phyloP scores from a whole-genome alignment of 1,140 invertebrate species.

The Zaprionus vittiger region DNA sequence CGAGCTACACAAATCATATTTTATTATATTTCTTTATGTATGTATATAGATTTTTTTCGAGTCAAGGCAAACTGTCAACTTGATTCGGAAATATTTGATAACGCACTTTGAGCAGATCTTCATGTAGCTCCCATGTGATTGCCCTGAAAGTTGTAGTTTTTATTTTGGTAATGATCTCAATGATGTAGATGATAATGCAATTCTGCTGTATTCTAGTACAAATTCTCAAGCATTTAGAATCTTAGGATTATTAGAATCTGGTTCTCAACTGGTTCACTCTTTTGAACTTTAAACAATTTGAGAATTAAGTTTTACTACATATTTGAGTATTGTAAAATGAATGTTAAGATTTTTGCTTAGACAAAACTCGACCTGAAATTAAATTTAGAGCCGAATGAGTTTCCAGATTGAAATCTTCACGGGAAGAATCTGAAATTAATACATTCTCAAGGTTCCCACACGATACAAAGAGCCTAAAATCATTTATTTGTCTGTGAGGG shows the following conservation, averaged over 20 bases:
- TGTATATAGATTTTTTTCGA: background rate
- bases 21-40: background rate
- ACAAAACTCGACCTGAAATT: no score
- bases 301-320: no score
- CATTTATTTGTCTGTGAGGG: background rate
- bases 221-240: background rate
- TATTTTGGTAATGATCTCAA: background rate
- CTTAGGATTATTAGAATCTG: no score
- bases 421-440: no score
- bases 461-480: background rate
- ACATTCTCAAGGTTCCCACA: background rate
- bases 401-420: background rate
- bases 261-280: no score
- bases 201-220: background rate
- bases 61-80: slow-evolving; percentile 28
- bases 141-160: background rate
- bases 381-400: background rate
- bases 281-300: no score
- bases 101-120: background rate
- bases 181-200: background rate
- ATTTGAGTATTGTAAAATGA: no score
- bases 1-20: no score
- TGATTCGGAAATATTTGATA: background rate
- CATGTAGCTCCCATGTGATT: background rate
- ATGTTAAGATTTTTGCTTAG: no score